Percentiles rank a stretch among this genome's conserved stretches.
These are phyloP conservation scores for Nyctibius bracteatus DNA, from an alignment of 2,113 vertebrate species.

Conservation along the genomic window DNA sequence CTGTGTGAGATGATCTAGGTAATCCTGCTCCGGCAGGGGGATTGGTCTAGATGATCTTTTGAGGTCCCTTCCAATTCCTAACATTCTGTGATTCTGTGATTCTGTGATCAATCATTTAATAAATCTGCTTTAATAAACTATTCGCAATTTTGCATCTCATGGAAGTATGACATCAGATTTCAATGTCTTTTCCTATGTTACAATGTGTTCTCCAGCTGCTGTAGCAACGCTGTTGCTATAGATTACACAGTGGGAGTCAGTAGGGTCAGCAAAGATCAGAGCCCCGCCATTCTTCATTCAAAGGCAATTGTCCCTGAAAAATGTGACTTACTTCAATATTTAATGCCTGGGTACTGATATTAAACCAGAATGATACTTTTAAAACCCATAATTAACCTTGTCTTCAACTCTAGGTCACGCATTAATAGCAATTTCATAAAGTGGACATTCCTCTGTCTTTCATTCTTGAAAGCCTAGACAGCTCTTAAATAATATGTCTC, in stretches of 20 bases:
- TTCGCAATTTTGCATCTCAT: slow-evolving; percentile 68
- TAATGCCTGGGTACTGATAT: slow-evolving; percentile 77
- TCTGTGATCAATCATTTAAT: slow-evolving; percentile 47
- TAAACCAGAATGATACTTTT: slow-evolving; percentile 80
- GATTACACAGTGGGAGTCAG: slow-evolving; percentile 75
- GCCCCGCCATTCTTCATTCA: slow-evolving; percentile 86
- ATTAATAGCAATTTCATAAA: slow-evolving; percentile 84
- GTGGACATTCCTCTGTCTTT: slow-evolving; percentile 83
- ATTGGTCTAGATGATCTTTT: too few species aligned
- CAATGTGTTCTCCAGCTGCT: slow-evolving; percentile 73
- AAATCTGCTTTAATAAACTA: slow-evolving; percentile 62
- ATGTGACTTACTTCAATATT: slow-evolving; percentile 83
- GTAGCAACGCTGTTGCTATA: slow-evolving; percentile 80
- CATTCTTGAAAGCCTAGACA: slow-evolving; percentile 71
- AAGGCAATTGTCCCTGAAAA: slow-evolving; percentile 87
- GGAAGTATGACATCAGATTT: slow-evolving; percentile 80
- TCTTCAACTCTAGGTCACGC: slow-evolving; percentile 75
- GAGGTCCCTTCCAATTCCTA: too few species aligned
- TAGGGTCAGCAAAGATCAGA: slow-evolving; percentile 88
- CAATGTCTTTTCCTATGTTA: slow-evolving; percentile 68
- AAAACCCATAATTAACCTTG: slow-evolving; percentile 85
- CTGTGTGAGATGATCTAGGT: too few species aligned
- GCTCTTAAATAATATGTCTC: slow-evolving; percentile 80
- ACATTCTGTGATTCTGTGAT: too few species aligned
- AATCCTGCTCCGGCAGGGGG: too few species aligned